phyloP scores from a whole-genome alignment of 2,888 invertebrate species.

The Eupithecia exiguata region DNA sequence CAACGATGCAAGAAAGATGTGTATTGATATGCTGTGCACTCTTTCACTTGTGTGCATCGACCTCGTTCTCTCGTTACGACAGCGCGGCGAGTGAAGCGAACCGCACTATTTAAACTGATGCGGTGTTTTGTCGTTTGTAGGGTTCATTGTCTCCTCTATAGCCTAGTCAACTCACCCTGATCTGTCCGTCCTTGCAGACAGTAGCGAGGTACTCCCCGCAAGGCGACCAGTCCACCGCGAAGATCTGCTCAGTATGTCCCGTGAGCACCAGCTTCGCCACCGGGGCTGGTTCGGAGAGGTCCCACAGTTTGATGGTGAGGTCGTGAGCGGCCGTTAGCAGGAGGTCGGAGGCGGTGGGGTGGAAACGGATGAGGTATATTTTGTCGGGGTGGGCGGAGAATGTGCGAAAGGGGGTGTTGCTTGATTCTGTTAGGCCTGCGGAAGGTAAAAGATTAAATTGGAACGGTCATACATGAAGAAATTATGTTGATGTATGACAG shows the following conservation, averaged over 20 bases:
- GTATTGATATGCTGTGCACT: too few relatives aligned
- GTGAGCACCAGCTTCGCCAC: constrained; percentile 83
- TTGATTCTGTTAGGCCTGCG: constrained; percentile 87
- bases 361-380: constrained; percentile 93
- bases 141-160: too few relatives aligned
- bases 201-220: constrained; percentile 94
- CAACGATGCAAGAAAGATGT: too few relatives aligned
- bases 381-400: constrained; percentile 93
- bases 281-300: constrained; percentile 81
- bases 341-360: constrained; percentile 94
- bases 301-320: constrained; percentile 94
- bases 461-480: too few relatives aligned
- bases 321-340: constrained; percentile 96
- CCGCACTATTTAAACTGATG: too few relatives aligned
- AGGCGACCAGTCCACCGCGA: constrained; percentile 96
- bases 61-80: too few relatives aligned
- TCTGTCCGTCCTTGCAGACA: constrained; percentile 94
- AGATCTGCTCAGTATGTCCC: constrained; percentile 94
- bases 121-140: too few relatives aligned
- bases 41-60: too few relatives aligned
- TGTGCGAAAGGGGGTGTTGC: constrained; percentile 87
- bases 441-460: background rate
- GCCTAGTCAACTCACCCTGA: constrained; percentile 76
- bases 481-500: too few relatives aligned
- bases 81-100: too few relatives aligned